Evolutionary conservation across 2,797 vertebrate species (phyloP).

Genomic region (Pangasius sanitwongsei): DNA sequence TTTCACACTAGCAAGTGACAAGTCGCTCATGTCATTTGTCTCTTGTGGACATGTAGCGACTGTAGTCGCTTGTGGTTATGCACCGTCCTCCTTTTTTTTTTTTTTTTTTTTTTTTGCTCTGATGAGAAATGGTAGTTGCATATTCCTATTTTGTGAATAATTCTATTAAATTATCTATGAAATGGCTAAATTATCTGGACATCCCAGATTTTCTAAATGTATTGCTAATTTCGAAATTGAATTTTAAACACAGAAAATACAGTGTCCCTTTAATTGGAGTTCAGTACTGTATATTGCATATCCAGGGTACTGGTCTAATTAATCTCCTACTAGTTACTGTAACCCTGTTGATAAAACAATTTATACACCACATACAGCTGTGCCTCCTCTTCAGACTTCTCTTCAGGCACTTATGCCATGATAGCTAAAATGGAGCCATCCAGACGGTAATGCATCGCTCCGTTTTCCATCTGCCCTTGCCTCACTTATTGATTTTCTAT

Average conservation of each 20-base stretch:
- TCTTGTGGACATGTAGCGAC: too few relatives aligned
- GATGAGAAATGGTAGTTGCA: too few relatives aligned
- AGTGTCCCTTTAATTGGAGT: background rate
- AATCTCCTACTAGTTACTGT: background rate
- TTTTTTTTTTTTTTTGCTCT: too few relatives aligned
- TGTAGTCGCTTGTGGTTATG: too few relatives aligned
- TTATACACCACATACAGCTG: background rate
- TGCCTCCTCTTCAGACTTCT: background rate
- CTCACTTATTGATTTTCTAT: constrained; percentile 45
- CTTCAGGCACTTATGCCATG: constrained; percentile 5
- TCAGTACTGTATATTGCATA: too few relatives aligned
- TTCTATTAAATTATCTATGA: background rate
- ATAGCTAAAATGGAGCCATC: constrained; percentile 24
- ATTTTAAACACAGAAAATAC: background rate
- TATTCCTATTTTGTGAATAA: background rate
- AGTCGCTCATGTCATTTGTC: too few relatives aligned
- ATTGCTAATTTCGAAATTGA: background rate
- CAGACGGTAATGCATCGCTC: constrained; percentile 18
- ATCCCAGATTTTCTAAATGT: background rate
- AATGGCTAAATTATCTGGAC: background rate
- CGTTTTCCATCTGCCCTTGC: constrained; percentile 16
- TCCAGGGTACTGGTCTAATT: background rate
- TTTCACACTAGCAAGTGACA: background rate
- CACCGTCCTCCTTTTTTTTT: too few relatives aligned
- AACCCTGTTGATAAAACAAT: background rate